Evolutionary conservation across 2,888 invertebrate species (phyloP), one percentile per base, ranked within the genome.

Genomic region (Synergus laeviventris): DNA sequence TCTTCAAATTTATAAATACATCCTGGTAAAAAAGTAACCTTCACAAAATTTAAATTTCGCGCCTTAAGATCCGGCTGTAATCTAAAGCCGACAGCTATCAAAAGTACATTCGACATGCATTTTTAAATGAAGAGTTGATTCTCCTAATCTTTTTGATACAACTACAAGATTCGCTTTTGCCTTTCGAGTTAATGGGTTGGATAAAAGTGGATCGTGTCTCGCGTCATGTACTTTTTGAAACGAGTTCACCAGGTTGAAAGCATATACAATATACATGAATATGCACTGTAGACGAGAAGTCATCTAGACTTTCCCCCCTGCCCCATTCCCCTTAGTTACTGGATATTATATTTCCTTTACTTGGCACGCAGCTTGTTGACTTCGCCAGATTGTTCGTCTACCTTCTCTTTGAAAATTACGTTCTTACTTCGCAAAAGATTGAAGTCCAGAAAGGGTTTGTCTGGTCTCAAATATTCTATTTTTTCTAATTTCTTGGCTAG

Each of bases 131-230:
- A 12, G 31, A 49, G 70, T 70, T 70, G 49, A 49, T 70, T 70
- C 45, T 70, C 70, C 70, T 70, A 70, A 70, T 70, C 49, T 70
- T 24, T 31, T 49, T 70, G n/a, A 49, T 70, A 49, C 24, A n/a
- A n/a, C 31, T 70, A 70, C n/a, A 70, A 49, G 16, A 70, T 70
- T 70, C 70, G 70, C 49, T 70, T 70, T 70, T 70, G 70, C 31
- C 70, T 70, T 70, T 70, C 70, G 31, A 70, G 49, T 70, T 70
- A 70, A 70, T 70, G 70, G 70, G 49, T 70, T 45, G 49, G 31
- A 70, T 70, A 70, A 70, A 70, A 70, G 70, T 45, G 31, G 24
- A 70, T 70, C 70, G 70, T 49, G 70, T 70, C 70, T 70, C 49
- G 45, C 31, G 70, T 70, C 70, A 49, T 70, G 49, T 49, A 49